Conservation (phyloP, 2,797 vertebrate species). For the Syncerus caffer region DNA sequence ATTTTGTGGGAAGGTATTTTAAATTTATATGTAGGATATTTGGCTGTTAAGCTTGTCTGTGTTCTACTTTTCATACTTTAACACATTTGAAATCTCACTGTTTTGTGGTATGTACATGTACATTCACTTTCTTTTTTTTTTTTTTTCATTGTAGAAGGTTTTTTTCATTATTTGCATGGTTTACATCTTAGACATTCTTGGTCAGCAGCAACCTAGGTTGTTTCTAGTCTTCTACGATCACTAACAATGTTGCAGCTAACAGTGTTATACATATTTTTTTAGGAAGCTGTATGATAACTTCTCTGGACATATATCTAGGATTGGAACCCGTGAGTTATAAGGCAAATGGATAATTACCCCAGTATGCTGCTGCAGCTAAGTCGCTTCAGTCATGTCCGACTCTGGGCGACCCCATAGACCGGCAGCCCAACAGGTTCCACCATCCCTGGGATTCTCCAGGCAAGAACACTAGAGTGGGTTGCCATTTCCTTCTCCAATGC, state of each 20-base stretch:
- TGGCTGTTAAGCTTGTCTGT: not conserved
- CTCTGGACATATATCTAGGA: not conserved
- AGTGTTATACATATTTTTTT: not conserved
- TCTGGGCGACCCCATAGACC: too few relatives aligned
- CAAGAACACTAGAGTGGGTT: too few relatives aligned
- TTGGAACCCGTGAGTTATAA: not conserved
- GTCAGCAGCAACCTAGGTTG: not conserved
- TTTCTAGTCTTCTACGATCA: not conserved
- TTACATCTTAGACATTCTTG: not conserved
- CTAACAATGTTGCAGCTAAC: not conserved
- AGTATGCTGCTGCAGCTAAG: not conserved
- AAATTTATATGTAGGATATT: not conserved
- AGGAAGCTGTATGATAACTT: not conserved
- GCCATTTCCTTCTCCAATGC: too few relatives aligned
- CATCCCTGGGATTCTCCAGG: too few relatives aligned
- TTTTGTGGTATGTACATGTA: not conserved
- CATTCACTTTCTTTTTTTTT: not conserved
- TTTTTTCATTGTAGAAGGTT: not conserved
- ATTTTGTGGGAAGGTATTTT: not conserved
- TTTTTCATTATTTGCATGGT: not conserved
- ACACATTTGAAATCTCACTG: not conserved
- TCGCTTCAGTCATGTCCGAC: too few relatives aligned
- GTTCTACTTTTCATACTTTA: not conserved
- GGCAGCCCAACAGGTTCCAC: too few relatives aligned
- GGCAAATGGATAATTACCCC: not conserved